These are phyloP conservation scores for Mesocentrotus franciscanus DNA, from an alignment of 53 echinoderm and acorn worm species.

Conservation along the genomic window DNA sequence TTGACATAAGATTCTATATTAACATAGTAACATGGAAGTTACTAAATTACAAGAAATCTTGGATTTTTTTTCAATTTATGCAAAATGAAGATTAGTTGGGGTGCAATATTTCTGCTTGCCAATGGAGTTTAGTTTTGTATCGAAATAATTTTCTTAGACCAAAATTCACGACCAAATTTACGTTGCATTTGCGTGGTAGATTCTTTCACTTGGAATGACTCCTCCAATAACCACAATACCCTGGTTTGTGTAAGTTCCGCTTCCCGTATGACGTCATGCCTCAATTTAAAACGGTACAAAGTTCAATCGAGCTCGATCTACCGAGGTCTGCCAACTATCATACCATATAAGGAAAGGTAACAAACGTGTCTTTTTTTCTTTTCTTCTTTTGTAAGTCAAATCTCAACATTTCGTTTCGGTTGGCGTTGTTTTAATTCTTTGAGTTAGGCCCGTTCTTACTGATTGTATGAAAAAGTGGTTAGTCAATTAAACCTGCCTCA, in stretches of 20 bases:
- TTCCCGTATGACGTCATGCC: neutral
- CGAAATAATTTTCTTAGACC: neutral
- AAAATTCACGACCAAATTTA: neutral
- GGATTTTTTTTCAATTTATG: no score
- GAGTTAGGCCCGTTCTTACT: no score
- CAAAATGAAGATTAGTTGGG: no score
- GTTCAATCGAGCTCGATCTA: neutral
- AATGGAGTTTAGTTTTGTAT: neutral
- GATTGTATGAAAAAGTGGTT: no score
- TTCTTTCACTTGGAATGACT: neutral
- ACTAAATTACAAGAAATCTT: no score
- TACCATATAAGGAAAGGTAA: neutral
- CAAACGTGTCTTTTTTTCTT: neutral
- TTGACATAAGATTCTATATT: no score
- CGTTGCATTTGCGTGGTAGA: neutral
- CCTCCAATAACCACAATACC: neutral
- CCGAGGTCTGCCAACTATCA: neutral
- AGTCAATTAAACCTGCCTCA: no score
- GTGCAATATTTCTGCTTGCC: neutral
- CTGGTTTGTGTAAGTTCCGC: neutral
- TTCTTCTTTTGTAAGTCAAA: neutral
- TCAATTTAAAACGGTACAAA: neutral
- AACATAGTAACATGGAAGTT: no score
- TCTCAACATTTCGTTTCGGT: no score
- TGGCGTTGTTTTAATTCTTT: no score